These are phyloP conservation scores for Poicephalus meyeri DNA, from an alignment of 2,113 vertebrate genomes.

Conservation along the genomic window DNA sequence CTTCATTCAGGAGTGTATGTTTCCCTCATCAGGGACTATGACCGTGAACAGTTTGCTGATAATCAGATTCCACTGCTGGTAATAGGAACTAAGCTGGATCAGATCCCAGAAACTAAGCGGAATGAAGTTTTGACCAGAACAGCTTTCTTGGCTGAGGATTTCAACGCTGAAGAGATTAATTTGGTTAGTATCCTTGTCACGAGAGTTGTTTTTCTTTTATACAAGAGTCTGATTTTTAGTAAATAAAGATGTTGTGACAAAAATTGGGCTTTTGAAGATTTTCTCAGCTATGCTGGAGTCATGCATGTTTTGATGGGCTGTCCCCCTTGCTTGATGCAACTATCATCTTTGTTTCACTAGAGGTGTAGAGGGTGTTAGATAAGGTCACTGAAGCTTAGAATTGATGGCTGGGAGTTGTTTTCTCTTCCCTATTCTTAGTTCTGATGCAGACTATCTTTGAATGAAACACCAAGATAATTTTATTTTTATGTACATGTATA, in stretches of 20 bases:
- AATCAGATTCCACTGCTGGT: slow-evolving; percentile 93
- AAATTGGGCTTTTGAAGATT: background rate
- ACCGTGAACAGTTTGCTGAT: slow-evolving; percentile 95
- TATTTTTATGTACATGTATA: background rate
- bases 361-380: background rate
- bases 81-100: slow-evolving; percentile 97
- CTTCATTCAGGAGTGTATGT: background rate
- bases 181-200: slow-evolving; percentile 78
- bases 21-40: slow-evolving; percentile 85
- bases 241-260: background rate
- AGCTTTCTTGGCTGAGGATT: slow-evolving; percentile 95
- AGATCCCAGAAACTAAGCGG: slow-evolving; percentile 93
- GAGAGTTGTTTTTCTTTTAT: background rate
- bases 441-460: background rate
- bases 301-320: background rate
- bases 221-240: background rate
- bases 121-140: slow-evolving; percentile 93
- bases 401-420: background rate
- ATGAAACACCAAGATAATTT: background rate
- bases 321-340: background rate
- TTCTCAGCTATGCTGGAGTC: background rate
- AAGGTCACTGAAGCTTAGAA: background rate
- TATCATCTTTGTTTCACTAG: background rate
- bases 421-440: background rate
- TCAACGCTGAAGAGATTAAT: slow-evolving; percentile 98